Base-by-base conservation (phyloP, 1,140 invertebrate genomes). In the Drosophila simulans region DNA sequence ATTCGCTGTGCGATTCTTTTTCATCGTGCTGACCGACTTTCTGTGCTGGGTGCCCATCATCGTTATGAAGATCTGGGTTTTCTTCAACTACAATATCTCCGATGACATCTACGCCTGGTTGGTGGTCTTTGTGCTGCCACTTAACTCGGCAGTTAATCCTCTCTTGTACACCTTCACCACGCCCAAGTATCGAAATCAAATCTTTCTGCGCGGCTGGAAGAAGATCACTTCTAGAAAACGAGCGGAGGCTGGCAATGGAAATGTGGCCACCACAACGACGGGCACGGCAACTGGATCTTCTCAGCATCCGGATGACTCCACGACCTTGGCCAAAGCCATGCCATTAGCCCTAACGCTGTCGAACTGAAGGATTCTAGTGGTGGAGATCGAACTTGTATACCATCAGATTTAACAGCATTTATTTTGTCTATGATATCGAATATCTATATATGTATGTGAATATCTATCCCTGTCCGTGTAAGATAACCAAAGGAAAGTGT, bases 101-200 rank as follows among this genome's bases (percentile, higher is more conserved):
- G 95, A 94, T 40, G 94, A 95, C 82, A 91, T 96, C 22, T 95
- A 96, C 79, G 95, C 95, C 10, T 96, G 96, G 95, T 92, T 97
- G 1, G 95, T 96, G 0, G 94, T 97, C 5, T 96, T 97, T 64
- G 94, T 97, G 43, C 81, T 97, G 8, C 96, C 96, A 0, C 93
- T 97, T 0, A 97, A 97, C 90, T 95, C 95, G 0, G 95, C 96
- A 0, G 92, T 97, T 0, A 97, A 97, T 92, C 96, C 96, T 1
- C 85, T 97, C 1, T 92, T 97, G 0, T 97, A 97, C 80, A 97
- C 96, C 5, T 95, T 97, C 54, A 96, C 96, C 0, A 96, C 95
- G 4, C 95, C 95, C 0, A 95, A 95, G 83, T 95, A 95, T 85
- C 93, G 94, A 3, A 93, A 94, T 79, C 93, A 93, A 76, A 77